Base-by-base conservation (phyloP, 2,888 invertebrate species). In the Abrostola tripartita region DNA sequence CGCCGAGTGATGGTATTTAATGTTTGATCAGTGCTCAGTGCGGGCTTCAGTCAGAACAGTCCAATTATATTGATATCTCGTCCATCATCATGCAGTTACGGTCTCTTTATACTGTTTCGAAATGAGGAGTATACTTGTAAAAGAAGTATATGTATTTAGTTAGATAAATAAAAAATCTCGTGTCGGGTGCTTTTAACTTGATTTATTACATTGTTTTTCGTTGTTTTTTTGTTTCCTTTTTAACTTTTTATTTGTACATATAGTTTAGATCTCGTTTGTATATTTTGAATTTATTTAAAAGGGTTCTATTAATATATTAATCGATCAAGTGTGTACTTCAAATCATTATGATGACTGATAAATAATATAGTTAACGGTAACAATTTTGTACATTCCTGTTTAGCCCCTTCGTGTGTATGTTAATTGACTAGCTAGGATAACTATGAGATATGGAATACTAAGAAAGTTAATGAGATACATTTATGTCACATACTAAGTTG, bases 231-330 rank as follows among this genome's bases (percentile, higher is more conserved):
- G 24, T 74, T 79, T 71, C 69, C 76, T 78, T 78, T 76, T 78
- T 47, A 65, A 74, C 50, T 44, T 74, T 74, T 74, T 67, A 69
- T 74, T 67, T 79, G 79, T 79, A 74, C 58, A 79, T 79, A 76
- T 73, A 74, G 41, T 69, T 74, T 79, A 69, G 63, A 76, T 71
- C 72, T 68, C 6, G 50, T 78, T 72, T 76, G 56, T 79, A 71
- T 72, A 65, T 72, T 74, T 70, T 66, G 54, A 68, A 64, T 24
- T 62, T 66, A 60, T 52, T 56, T 14, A 51, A 65, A 51, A 66
- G 41, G 52, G 47, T 52, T 64, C 44, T 55, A 59, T 52, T 44
- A 54, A 52, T 69, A 65, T 65, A 65, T 62, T 58, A 51, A 57
- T 71, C 14, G 57, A 65, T 44, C 52, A 65, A 74, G 64, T 42